Conservation (phyloP, 2,797 vertebrate genomes). For the Neosalanx taihuensis region DNA sequence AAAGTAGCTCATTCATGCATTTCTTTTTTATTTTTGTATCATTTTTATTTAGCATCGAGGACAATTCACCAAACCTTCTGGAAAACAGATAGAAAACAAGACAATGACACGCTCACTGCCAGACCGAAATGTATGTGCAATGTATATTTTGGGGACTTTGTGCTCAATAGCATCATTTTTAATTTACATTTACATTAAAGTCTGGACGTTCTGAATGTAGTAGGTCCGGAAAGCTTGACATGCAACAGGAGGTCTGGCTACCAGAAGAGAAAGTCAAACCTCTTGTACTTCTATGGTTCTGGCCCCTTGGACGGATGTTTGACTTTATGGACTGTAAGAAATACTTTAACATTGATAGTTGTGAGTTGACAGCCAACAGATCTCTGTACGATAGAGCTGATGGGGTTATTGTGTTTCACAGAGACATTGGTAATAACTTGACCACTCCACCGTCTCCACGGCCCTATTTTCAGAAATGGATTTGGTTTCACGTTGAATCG, state of each 20-base stretch:
- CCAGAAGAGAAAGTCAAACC: constrained; percentile 77
- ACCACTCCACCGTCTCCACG: constrained; percentile 77
- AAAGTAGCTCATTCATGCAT: too few species aligned
- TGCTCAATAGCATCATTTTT: constrained; percentile 78
- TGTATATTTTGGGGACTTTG: constrained; percentile 66
- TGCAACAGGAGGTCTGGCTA: constrained; percentile 61
- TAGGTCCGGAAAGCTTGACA: not conserved
- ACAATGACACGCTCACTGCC: not conserved
- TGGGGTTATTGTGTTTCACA: constrained; percentile 79
- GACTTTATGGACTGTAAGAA: constrained; percentile 75
- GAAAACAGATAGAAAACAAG: not conserved
- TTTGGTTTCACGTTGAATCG: constrained; percentile 88
- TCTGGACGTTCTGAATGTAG: constrained; percentile 77
- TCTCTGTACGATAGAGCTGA: constrained; percentile 76
- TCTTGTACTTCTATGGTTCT: constrained; percentile 80
- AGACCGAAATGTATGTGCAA: not conserved
- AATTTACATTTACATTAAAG: constrained; percentile 71
- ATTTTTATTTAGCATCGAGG: too few species aligned
- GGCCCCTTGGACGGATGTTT: constrained; percentile 81
- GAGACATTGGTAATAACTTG: constrained; percentile 74
- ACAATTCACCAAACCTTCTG: too few species aligned
- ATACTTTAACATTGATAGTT: constrained; percentile 78
- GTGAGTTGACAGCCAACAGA: constrained; percentile 78
- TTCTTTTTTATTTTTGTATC: too few species aligned
- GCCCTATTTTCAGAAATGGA: constrained; percentile 86